Percentiles rank a stretch among this genome's conserved stretches.
These are phyloP conservation scores for Megalonaias nervosa DNA, from an alignment of 1,140 invertebrate species.

Conservation along the genomic window DNA sequence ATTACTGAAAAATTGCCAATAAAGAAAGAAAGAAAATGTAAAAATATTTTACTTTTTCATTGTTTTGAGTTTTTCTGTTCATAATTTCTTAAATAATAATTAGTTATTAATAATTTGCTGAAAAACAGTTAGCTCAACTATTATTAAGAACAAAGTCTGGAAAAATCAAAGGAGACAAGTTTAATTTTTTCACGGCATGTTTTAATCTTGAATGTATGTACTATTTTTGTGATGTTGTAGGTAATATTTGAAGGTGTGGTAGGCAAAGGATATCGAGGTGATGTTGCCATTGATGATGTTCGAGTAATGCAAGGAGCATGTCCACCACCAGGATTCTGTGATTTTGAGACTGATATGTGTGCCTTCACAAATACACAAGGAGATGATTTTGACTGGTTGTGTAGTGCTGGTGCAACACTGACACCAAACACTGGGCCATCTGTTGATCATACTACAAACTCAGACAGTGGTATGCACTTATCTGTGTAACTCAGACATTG, in stretches of 20 bases:
- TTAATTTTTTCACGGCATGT: no score
- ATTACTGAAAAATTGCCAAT: no score
- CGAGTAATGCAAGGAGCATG: slow-evolving; percentile 47
- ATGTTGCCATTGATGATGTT: slow-evolving; percentile 69
- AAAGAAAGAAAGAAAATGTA: no score
- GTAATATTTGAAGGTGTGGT: slow-evolving; percentile 59
- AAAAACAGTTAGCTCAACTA: no score
- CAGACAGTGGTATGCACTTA: slow-evolving; percentile 49
- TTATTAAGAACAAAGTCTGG: no score
- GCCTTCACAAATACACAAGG: slow-evolving; percentile 55
- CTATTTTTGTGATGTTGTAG: slow-evolving; percentile 35
- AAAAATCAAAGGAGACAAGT: no score
- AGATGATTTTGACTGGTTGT: slow-evolving; percentile 64
- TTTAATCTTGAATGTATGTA: no score
- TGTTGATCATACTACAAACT: slow-evolving; percentile 65
- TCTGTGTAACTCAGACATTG: not conserved
- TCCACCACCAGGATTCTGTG: slow-evolving; percentile 56
- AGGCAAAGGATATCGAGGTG: slow-evolving; percentile 56
- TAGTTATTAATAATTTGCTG: no score
- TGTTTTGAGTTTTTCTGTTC: no score
- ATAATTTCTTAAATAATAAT: no score
- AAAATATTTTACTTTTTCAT: no score
- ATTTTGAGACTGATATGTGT: slow-evolving; percentile 66
- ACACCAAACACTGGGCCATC: slow-evolving; percentile 54
- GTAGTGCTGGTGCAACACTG: slow-evolving; percentile 58